Conservation (phyloP, 2,113 vertebrate species). For the Tachysurus vachellii region DNA sequence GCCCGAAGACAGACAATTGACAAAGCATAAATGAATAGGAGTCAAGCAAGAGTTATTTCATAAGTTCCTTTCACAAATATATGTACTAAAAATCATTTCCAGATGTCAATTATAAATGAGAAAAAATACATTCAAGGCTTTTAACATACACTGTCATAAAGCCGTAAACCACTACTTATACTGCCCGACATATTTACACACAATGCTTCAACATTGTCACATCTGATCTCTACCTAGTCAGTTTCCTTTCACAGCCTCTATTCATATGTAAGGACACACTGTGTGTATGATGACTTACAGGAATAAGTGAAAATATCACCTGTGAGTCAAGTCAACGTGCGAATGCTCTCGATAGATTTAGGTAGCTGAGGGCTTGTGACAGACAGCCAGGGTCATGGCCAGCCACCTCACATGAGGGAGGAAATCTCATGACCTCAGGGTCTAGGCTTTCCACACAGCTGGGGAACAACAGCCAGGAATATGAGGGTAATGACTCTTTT, state of each 20-base stretch:
- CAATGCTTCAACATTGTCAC: constrained; percentile 27
- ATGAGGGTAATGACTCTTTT: constrained; percentile 10
- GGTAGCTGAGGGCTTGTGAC: constrained; percentile 30
- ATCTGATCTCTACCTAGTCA: constrained; percentile 12
- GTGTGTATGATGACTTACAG: constrained; percentile 16
- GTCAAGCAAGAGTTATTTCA: constrained; percentile 44
- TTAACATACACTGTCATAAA: constrained; percentile 6
- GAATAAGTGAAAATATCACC: constrained; percentile 38
- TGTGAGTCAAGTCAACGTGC: background rate
- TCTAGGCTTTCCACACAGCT: constrained; percentile 48
- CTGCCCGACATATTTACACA: constrained; percentile 20
- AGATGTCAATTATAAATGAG: background rate
- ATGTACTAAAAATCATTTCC: constrained; percentile 45
- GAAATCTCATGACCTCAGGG: constrained; percentile 51
- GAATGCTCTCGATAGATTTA: constrained; percentile 11
- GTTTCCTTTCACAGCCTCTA: constrained; percentile 3
- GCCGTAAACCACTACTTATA: background rate
- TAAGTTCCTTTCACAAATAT: constrained; percentile 49
- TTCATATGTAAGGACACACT: constrained; percentile 26
- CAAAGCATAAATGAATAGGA: background rate
- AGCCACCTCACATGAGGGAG: constrained; percentile 23
- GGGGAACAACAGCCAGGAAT: constrained; percentile 35
- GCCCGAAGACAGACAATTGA: constrained; percentile 37
- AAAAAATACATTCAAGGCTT: background rate
- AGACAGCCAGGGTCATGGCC: constrained; percentile 39